Conservation (phyloP, 2,888 invertebrate species). For the Volucella zonaria region DNA sequence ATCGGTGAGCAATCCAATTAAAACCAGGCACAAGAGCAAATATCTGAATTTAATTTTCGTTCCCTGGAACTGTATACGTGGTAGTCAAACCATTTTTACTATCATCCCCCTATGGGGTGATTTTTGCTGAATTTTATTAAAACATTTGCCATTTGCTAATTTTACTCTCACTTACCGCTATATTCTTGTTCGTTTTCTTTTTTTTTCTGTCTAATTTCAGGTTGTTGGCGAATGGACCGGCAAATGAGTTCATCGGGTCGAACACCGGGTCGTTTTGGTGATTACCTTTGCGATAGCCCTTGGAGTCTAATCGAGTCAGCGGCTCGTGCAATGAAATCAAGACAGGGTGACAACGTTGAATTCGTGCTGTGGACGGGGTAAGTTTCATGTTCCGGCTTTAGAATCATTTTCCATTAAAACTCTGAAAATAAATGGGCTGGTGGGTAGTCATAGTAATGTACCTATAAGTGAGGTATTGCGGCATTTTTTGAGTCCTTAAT, state of each 20-base stretch:
- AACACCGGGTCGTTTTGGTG: slow-evolving; percentile 88
- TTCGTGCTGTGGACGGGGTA: slow-evolving; percentile 98
- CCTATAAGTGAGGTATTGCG: neutral
- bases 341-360: slow-evolving; percentile 93
- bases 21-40: slow-evolving; percentile 47
- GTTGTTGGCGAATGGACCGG: slow-evolving; percentile 87
- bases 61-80: slow-evolving; percentile 28
- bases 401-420: slow-evolving; percentile 44
- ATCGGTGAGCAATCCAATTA: slow-evolving; percentile 62
- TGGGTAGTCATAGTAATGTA: neutral
- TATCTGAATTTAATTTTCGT: slow-evolving; percentile 65
- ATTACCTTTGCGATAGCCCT: slow-evolving; percentile 94
- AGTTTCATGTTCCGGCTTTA: slow-evolving; percentile 78
- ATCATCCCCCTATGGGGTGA: slow-evolving; percentile 11
- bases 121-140: slow-evolving; percentile 63
- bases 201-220: slow-evolving; percentile 78
- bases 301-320: slow-evolving; percentile 94
- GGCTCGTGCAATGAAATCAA: slow-evolving; percentile 92
- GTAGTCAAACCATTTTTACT: slow-evolving; percentile 15
- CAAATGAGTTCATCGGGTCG: slow-evolving; percentile 84
- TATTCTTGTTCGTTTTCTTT: neutral
- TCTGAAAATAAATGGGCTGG: neutral
- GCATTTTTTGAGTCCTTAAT: neutral
- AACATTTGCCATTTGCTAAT: slow-evolving; percentile 33
- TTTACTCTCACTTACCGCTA: neutral